Base-by-base conservation (phyloP, 2,888 invertebrate species). In the Drosophila sordidapex region DNA sequence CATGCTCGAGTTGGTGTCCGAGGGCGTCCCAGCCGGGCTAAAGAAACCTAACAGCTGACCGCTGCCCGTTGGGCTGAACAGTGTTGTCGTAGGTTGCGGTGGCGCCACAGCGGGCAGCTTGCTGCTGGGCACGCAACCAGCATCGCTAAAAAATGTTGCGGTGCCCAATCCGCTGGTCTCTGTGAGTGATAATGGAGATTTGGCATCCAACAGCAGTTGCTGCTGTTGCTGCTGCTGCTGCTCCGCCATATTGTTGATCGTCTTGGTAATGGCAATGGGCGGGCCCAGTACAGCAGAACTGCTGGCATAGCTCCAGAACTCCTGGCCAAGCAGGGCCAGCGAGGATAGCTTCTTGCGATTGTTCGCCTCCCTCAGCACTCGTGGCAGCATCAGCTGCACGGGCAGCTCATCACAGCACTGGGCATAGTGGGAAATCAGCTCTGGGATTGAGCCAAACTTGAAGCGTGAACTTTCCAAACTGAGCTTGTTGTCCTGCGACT, bases 391-490 rank as follows among this genome's bases (percentile, higher is more conserved):
- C 83, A 99, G 94, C 93, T 97, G 97, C 64, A 98, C 98, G 73
- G 98, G 98, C 90, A 99, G 94, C 94, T 98, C 98, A 93, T 98
- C 98, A 94, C 97, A 98, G 93, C 97, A 97, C 92, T 97, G 97
- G 61, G 98, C 97, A 93, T 99, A 99, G 94, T 99, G 97, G 62
- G 97, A 97, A 83, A 99, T 97, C 82, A 99, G 95, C 78, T 97
- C 96, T 48, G 98, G 98, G 93, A 99, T 97, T 89, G 97, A 97
- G 92, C 97, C 96, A 93, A 99, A 99, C 91, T 97, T 96, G 93
- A 98, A 97, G 91, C 97, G 97, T 40, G 98, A 98, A 70, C 98
- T 98, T 94, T 99, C 98, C 81, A 99, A 94, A 61, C 97, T 97
- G 76, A 98, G 95, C 84, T 96, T 95, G 61, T 96, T 96, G 49